These are phyloP conservation scores for Kryptopterus vitreolus DNA, from an alignment of 2,797 vertebrate genomes.

Conservation along the genomic window DNA sequence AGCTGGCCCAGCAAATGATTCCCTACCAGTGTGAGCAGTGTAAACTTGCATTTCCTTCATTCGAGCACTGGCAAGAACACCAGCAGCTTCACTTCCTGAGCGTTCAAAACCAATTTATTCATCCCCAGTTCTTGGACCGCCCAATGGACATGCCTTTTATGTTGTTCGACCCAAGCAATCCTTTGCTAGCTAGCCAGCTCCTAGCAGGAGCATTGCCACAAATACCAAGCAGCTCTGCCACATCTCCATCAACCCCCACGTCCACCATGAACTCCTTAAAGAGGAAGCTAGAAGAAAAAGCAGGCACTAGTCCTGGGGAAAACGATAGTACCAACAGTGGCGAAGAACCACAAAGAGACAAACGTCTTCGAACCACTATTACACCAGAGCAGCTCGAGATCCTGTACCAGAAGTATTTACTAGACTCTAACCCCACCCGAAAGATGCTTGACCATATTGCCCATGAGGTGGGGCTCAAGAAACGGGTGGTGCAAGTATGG, in stretches of 20 bases:
- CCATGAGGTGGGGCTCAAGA: conserved; percentile 97
- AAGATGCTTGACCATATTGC: conserved; percentile 99
- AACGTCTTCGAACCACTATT: conserved; percentile 95
- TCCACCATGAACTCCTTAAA: conserved; percentile 97
- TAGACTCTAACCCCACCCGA: conserved; percentile 97
- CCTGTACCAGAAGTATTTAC: conserved; percentile 96
- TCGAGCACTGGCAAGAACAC: conserved; percentile 99
- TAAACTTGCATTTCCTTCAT: conserved; percentile 95
- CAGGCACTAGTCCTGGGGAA: conserved; percentile 94
- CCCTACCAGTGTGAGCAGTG: conserved; percentile 99
- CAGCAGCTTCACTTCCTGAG: conserved; percentile 98
- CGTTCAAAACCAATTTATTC: conserved; percentile 98
- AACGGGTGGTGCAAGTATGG: conserved; percentile 98
- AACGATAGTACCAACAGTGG: conserved; percentile 96
- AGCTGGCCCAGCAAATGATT: conserved; percentile 92
- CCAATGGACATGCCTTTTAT: conserved; percentile 97
- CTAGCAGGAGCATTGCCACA: conserved; percentile 93
- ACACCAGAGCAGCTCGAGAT: conserved; percentile 98
- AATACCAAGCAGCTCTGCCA: conserved; percentile 92
- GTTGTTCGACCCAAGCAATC: conserved; percentile 98
- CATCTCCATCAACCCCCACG: conserved; percentile 94
- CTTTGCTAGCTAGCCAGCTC: conserved; percentile 92
- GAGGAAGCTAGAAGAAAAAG: conserved; percentile 98
- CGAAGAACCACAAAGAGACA: conserved; percentile 97
- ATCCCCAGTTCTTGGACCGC: conserved; percentile 94